Conservation (phyloP, 1,140 invertebrate genomes). For the Cyrtorhinus lividipennis region DNA sequence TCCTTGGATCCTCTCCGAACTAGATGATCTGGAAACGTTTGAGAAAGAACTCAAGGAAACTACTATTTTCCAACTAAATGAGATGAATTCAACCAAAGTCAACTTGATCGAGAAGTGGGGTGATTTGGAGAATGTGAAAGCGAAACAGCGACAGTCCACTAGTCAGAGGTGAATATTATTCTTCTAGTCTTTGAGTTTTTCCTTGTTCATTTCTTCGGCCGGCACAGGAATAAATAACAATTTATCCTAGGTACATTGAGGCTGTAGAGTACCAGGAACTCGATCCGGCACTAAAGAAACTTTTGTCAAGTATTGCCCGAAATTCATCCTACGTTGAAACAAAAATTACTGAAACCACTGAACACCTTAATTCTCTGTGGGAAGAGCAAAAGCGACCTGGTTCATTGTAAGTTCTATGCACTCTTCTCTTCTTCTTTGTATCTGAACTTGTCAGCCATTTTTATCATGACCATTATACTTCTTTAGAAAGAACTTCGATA, state of each 20-base stretch:
- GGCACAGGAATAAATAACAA: neutral
- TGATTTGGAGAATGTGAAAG: constrained; percentile 22
- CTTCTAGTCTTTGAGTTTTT: neutral
- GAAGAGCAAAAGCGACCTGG: neutral
- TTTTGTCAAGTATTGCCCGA: constrained; percentile 39
- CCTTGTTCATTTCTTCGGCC: neutral
- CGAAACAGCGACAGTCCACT: constrained; percentile 36
- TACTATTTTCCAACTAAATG: constrained; percentile 29
- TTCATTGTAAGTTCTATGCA: neutral
- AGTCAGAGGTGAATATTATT: constrained; percentile 26
- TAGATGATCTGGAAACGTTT: constrained; percentile 9
- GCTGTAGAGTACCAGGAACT: constrained; percentile 35
- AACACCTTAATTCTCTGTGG: constrained; percentile 38
- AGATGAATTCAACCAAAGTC: constrained; percentile 21
- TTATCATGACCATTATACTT: constrained; percentile 1
- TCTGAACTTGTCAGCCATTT: neutral
- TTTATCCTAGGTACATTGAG: constrained; percentile 31
- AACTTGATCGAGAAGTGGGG: constrained; percentile 14
- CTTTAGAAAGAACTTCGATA: constrained; percentile 32
- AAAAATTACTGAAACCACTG: constrained; percentile 40
- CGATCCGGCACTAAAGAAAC: constrained; percentile 40
- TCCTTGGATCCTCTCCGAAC: neutral
- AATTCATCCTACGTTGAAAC: constrained; percentile 43
- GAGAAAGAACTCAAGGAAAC: constrained; percentile 15
- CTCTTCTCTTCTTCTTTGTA: neutral